Percentiles rank a stretch among this genome's conserved stretches.
phyloP scores from a whole-genome alignment of 2,888 invertebrate species.

The Oxytorus armatus region DNA sequence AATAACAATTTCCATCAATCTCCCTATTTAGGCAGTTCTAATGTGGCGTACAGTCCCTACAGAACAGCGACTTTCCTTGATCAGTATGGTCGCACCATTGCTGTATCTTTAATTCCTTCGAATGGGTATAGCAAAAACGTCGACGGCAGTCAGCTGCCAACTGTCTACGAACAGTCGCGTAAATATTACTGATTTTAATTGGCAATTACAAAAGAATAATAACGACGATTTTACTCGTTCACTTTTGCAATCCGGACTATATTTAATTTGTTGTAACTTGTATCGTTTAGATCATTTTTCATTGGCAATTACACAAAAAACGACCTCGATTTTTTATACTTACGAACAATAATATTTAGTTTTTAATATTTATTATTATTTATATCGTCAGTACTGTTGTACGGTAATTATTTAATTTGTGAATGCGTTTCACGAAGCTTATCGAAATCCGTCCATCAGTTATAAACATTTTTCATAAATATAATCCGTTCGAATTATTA shows the following conservation, averaged over 20 bases:
- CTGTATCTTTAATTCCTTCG: too few relatives aligned
- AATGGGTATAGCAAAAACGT: conserved; percentile 23
- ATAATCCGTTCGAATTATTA: neutral
- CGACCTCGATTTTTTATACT: too few relatives aligned
- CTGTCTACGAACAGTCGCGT: conserved; percentile 2
- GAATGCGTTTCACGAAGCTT: conserved; percentile 42
- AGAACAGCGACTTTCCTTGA: conserved; percentile 13
- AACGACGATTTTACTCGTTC: neutral
- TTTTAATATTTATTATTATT: conserved; percentile 5
- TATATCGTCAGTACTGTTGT: neutral
- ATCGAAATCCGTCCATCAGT: conserved; percentile 71
- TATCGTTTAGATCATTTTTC: neutral
- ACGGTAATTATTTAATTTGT: neutral
- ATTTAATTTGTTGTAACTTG: neutral
- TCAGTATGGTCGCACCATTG: conserved; percentile 49
- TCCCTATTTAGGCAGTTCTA: too few relatives aligned
- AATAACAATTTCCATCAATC: conserved; percentile 11
- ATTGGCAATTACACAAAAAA: too few relatives aligned
- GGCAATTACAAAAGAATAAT: neutral
- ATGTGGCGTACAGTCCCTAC: neutral
- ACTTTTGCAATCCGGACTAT: neutral
- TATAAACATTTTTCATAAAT: too few relatives aligned
- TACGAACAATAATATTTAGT: too few relatives aligned
- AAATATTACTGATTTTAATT: neutral
- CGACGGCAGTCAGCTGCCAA: neutral